A percentile compares a stretch with the other conserved stretches of the same genome.
Evolutionary conservation across 1,140 invertebrate genomes (phyloP).

Genomic region (Lepidurus couesii): DNA sequence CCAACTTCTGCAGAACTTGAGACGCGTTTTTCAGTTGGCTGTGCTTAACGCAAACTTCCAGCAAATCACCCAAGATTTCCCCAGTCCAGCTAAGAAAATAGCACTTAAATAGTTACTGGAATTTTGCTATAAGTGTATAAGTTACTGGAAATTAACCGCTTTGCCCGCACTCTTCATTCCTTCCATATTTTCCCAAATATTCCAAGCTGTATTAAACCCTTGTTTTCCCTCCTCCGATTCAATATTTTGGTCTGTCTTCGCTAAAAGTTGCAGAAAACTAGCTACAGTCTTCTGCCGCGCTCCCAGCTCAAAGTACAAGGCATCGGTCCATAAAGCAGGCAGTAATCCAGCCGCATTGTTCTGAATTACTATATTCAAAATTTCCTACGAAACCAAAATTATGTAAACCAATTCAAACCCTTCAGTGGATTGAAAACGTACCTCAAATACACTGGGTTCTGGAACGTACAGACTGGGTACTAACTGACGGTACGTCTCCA

Average conservation of each 20-base stretch:
- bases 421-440: slow-evolving; percentile 42
- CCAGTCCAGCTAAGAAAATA: slow-evolving; percentile 50
- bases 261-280: slow-evolving; percentile 52
- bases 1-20: slow-evolving; percentile 49
- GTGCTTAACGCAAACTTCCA: slow-evolving; percentile 47
- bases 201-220: slow-evolving; percentile 51
- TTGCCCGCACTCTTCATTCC: slow-evolving; percentile 30
- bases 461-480: slow-evolving; percentile 77
- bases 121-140: background rate
- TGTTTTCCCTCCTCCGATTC: slow-evolving; percentile 42
- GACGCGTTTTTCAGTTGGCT: slow-evolving; percentile 49
- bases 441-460: slow-evolving; percentile 61
- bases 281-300: slow-evolving; percentile 52
- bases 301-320: slow-evolving; percentile 60
- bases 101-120: slow-evolving; percentile 36
- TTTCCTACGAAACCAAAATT: slow-evolving; percentile 40
- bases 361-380: slow-evolving; percentile 56
- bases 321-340: slow-evolving; percentile 70
- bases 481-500: slow-evolving; percentile 61
- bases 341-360: slow-evolving; percentile 57
- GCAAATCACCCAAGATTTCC: slow-evolving; percentile 52
- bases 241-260: slow-evolving; percentile 40
- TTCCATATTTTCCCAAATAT: slow-evolving; percentile 50
- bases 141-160: background rate
- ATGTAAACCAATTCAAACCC: background rate